Evolutionary conservation across 2,888 invertebrate species (phyloP).

Genomic region (Chloroclystis v-ata): DNA sequence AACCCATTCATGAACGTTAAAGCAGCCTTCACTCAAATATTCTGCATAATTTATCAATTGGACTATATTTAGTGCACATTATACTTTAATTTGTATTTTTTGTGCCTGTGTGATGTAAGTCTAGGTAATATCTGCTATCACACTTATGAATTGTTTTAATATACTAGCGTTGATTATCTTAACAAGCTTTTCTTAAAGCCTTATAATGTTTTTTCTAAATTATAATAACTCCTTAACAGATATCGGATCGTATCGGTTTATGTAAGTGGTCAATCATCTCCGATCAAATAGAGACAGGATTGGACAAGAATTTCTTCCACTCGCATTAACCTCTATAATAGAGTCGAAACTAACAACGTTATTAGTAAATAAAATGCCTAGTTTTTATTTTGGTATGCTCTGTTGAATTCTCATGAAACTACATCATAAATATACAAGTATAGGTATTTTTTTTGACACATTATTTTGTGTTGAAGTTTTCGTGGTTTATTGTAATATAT

Average conservation of each 20-base stretch:
- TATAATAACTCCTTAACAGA: too few species aligned
- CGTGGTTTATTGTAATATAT: too few species aligned
- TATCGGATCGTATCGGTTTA: slow-evolving; percentile 12
- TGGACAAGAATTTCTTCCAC: slow-evolving; percentile 38
- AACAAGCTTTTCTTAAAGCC: too few species aligned
- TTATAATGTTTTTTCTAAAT: too few species aligned
- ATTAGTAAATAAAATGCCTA: slow-evolving; percentile 8
- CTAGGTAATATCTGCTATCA: slow-evolving; percentile 2
- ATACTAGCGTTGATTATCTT: too few species aligned
- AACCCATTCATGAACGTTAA: slow-evolving; percentile 16
- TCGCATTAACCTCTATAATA: slow-evolving; percentile 42
- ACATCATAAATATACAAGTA: too few species aligned
- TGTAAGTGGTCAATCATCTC: slow-evolving; percentile 36
- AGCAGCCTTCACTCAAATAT: slow-evolving; percentile 11
- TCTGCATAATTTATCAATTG: slow-evolving; percentile 16
- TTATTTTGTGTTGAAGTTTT: too few species aligned
- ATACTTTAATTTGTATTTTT: slow-evolving; percentile 9
- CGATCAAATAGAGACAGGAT: slow-evolving; percentile 46
- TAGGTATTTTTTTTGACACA: too few species aligned
- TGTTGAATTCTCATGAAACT: too few species aligned
- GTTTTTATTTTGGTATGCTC: too few species aligned
- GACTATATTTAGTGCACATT: slow-evolving; percentile 15
- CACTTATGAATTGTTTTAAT: too few species aligned
- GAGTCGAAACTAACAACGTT: slow-evolving; percentile 36
- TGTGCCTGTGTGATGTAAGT: slow-evolving; percentile 3